Evolutionary conservation across 2,888 invertebrate species (phyloP), one percentile per base, ranked within the genome.

Genomic region (Trichogramma dendrolimi): DNA sequence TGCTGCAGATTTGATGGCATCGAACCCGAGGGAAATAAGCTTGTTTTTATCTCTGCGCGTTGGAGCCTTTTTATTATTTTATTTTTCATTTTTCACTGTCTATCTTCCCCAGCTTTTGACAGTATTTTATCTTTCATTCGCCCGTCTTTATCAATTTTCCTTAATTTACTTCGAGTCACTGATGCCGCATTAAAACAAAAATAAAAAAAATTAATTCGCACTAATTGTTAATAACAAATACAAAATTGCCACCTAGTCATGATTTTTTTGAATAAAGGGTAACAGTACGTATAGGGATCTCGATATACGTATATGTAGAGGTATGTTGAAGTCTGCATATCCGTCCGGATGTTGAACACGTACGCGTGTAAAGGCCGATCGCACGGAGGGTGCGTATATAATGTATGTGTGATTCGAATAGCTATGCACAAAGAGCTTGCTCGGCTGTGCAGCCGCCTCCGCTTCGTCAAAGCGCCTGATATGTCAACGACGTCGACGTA

Each of bases 11-110:
- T 10, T 39, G 50, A 46, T 52, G 60, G 55, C 57, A 70, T 69
- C 65, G 68, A 58, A 58, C 71, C 67, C 70, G 53, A 56, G 71
- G 69, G 71, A 71, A 71, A 69, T 71, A 70, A 70, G 67, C 68
- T 65, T 58, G 69, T 67, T 69, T 68, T 68, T 69, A 68, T 67
- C 68, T 61, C 60, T 42, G 6, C 42, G 42, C 46, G 40, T 52
- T 52, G 8, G 7, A 8, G 6, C 8, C 52, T 51, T 8, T 40
- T 46, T 60, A 54, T 47, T 63, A 62, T 62, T 5, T 58, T 57
- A 14, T 46, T 39, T 55, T 14, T 40, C n/a, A 60, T 55, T 53
- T 48, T 63, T 47, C 27, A 48, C 64, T 60, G 49, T 40, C 53
- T 48, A 46, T 46, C n/a, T 46, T 46, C 46, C 8, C n/a, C 46